Conservation (phyloP, 2,113 vertebrate species). For the Phocoena sinus region DNA sequence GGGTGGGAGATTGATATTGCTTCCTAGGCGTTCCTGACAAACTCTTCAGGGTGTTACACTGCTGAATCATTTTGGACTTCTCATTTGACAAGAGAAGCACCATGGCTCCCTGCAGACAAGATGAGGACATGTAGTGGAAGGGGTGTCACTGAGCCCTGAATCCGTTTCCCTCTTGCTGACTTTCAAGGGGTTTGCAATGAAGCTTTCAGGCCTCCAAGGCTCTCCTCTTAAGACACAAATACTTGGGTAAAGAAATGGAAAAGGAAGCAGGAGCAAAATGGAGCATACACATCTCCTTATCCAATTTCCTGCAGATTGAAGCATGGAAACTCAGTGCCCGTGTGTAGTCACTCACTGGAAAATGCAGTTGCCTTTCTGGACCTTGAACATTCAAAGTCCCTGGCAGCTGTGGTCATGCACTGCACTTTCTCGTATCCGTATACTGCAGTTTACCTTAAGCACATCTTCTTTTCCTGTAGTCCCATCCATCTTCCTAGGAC, state of each 20-base stretch:
- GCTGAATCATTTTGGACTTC: not conserved
- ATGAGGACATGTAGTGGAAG: not conserved
- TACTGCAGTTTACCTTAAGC: not conserved
- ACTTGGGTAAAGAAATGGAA: not conserved
- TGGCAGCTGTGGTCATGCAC: fast-evolving
- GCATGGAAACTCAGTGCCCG: fast-evolving
- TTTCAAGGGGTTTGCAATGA: not conserved
- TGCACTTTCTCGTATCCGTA: fast-evolving
- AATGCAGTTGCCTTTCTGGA: not conserved
- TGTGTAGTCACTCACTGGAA: not conserved
- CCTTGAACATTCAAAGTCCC: not conserved
- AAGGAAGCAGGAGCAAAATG: not conserved
- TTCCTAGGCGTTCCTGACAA: no score
- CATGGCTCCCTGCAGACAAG: fast-evolving
- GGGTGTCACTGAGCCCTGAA: fast-evolving
- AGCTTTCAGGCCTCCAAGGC: not conserved
- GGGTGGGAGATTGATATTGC: no score
- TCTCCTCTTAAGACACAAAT: not conserved
- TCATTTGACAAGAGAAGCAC: not conserved
- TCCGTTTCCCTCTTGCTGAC: fast-evolving
- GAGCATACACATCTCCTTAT: not conserved
- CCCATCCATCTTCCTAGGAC: fast-evolving
- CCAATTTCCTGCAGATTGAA: fast-evolving
- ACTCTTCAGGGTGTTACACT: not conserved
- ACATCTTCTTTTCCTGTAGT: not conserved